Base-by-base conservation (phyloP, 2,113 vertebrate species). In the Chaetops frenatus region DNA sequence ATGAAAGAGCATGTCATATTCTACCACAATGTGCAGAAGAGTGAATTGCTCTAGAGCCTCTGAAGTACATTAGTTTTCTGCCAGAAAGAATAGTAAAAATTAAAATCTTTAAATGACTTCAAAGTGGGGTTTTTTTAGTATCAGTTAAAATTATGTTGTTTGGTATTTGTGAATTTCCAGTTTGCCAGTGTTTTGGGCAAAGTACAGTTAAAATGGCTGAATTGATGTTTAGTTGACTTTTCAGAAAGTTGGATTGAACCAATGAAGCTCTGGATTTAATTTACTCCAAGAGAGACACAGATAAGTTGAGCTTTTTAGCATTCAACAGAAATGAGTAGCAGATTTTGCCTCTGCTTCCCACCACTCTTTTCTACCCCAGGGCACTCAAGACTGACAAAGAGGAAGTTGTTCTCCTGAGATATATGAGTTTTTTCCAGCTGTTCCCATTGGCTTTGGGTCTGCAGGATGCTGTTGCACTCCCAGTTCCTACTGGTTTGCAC, bases 181-280 rank as follows among this genome's bases (percentile, higher is more conserved):
- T 60, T 65, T 73, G 58, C 21, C 35, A 58, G 33, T 58, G 71
- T 48, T 91, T 70, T 23, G 42, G 67, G 44, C 12, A 71, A 84
- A 47, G 29, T 42, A 31, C 17, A 6, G 56, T 91, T 95, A 93
- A 96, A 88, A 58, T 36, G 28, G 33, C 67, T 74, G 50, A 47
- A 45, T 20, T 69, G 67, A n/a, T 9, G 2, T 79, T 87, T 15
- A 90, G 66, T 28, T 77, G 81, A 67, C 35, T 85, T 80, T 69
- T 74, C 66, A 70, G 44, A 93, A 90, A 88, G 81, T 45, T 90
- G 74, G 74, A 86, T 15, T 40, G 35, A 85, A 54, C 54, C 80
- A 48, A 3, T 62, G 81, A 77, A 91, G 81, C 13, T 57, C 74
- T 96, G 92, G 78, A 51, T 96, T 89, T 94, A 69, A 95, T 96